Evolutionary conservation across 2,113 vertebrate species (phyloP), one percentile per base, ranked within the genome.

Genomic region (Anolis carolinensis): DNA sequence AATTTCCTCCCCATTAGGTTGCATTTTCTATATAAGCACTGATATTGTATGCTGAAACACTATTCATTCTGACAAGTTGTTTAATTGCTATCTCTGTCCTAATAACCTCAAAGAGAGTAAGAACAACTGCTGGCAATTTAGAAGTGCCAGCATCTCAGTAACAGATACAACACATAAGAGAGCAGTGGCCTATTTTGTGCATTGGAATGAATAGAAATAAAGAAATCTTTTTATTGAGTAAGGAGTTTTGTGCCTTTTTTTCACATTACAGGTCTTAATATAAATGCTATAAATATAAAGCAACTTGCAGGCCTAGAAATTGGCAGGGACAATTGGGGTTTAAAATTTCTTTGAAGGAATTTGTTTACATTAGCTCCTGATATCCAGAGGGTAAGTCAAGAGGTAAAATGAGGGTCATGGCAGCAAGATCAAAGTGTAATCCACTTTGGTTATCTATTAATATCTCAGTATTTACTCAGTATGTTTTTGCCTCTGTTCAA

Each of bases 51-150:
- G 34, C 90, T 84, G 84, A 88, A 93, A 87, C 76, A 76, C 82
- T 85, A 87, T 82, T 0, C 5, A 68, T 91, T 86, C 82, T 1
- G 52, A 93, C 90, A 90, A 86, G 88, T 94, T 93, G 72, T 83
- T 93, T 95, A 95, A 94, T 95, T 93, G 92, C 92, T 93, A 88
- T 90, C 93, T 93, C 84, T 87, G 88, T 95, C 90, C 91, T 94
- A 93, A 95, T 93, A 93, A 92, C 92, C 92, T 93, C 91, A 93
- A 90, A 74, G 34, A 72, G 70, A 93, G 27, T 91, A 93, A 93
- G 90, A 95, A 88, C 87, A 91, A 91, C 93, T 90, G 90, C 89
- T 91, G 91, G 92, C 91, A 94, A 95, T 93, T 95, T 93, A 94
- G 91, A 90, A 90, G 81, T 81, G 85, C 87, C 90, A 93, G 91